Base-by-base conservation (phyloP, 2,113 vertebrate species). In the Myrmecobius fasciatus region DNA sequence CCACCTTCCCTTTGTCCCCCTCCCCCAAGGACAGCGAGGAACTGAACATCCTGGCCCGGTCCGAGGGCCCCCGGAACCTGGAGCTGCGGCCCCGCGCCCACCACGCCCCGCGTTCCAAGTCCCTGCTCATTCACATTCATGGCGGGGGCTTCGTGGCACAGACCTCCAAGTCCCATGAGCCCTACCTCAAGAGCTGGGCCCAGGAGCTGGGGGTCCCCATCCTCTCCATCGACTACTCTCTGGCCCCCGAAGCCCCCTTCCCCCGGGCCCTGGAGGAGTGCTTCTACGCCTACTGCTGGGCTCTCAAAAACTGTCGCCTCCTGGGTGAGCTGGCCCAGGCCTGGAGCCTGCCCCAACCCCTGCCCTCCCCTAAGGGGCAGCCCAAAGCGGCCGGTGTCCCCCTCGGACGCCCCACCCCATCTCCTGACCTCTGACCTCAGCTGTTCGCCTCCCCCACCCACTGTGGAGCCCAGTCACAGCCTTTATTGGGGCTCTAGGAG, bases 201-300 rank as follows among this genome's bases (percentile, higher is more conserved):
- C 99, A 99, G 96, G 99, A 99, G 22, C 98, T 99, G 94, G 98
- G 98, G 0, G 98, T 98, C 12, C 99, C 99, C n/a, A 98, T 99
- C 96, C 97, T 99, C 93, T 99, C 99, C 17, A 98, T 99, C 25
- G 99, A 99, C 96, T 99, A 99, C 97, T 99, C 99, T 1, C 98
- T 99, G 95, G 99, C 99, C 3, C 99, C 99, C 0, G 99, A 99
- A 96, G 99, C 99, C 1, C 99, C 99, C 2, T 99, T 99, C 96
- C 99, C 99, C 17, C 97, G 99, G 0, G 99, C 99, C 0, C 98
- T 99, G 88, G 99, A 99, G 94, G 99, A 99, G 94, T 99, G 99
- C 96, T 99, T 99, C 98, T 99, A 98, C 0, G 99, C 99, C 67
- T 99, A 99, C 98, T 99, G 99, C 98, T 99, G 99, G 99, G 99